Percentiles rank a stretch among this genome's conserved stretches.
phyloP scores from a whole-genome alignment of 2,797 vertebrate species.

The Phataginus tetradactyla region DNA sequence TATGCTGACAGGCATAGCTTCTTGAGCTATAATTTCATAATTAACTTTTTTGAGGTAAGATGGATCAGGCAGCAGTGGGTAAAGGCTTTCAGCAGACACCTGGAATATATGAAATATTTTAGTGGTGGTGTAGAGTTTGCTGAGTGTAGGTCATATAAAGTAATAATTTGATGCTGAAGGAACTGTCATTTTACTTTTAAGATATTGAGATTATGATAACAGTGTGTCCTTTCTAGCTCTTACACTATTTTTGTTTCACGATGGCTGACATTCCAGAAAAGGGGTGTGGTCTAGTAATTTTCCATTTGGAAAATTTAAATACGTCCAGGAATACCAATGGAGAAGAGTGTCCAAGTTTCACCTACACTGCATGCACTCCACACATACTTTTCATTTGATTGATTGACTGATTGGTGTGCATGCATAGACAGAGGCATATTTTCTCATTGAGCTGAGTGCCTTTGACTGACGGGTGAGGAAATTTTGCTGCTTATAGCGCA shows the following conservation, averaged over 20 bases:
- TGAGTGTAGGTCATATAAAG: not conserved
- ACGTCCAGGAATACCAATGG: not conserved
- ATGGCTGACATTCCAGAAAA: not conserved
- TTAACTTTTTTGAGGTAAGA: not conserved
- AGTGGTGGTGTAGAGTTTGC: not conserved
- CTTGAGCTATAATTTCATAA: slow-evolving; percentile 17
- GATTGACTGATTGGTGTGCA: not conserved
- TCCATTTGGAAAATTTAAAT: slow-evolving; percentile 16
- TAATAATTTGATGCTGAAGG: not conserved
- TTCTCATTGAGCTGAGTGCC: not conserved
- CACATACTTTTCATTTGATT: not conserved
- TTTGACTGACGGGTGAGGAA: not conserved
- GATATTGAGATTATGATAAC: not conserved
- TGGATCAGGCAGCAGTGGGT: not conserved
- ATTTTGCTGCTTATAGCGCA: not conserved
- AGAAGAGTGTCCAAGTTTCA: not conserved
- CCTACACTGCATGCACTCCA: rapidly evolving
- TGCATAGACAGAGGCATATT: not conserved
- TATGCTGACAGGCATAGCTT: not conserved
- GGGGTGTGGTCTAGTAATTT: not conserved
- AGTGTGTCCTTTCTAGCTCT: not conserved
- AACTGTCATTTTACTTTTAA: not conserved
- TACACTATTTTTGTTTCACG: not conserved
- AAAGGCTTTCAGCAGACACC: not conserved
- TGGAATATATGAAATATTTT: not conserved